These are phyloP conservation scores for Cochlearius cochlearius DNA, from an alignment of 2,113 vertebrate species.

Conservation along the genomic window DNA sequence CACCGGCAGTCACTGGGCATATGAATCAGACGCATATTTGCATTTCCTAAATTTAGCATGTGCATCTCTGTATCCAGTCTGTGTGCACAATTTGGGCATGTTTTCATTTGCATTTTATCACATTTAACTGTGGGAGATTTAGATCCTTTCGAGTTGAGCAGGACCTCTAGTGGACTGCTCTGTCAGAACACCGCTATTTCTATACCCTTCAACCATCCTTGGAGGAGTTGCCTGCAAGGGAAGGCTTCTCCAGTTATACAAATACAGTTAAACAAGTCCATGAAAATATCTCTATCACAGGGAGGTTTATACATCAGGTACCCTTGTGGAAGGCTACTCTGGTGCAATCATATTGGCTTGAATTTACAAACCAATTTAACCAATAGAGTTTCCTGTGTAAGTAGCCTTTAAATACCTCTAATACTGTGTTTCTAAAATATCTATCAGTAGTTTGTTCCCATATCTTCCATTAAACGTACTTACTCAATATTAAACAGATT, in stretches of 20 bases:
- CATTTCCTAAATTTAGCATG: slow-evolving; percentile 34
- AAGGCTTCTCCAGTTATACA: not conserved
- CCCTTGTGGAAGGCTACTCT: not conserved
- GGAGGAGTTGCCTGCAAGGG: not conserved
- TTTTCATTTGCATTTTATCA: not conserved
- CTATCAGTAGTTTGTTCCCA: not conserved
- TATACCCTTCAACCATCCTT: not conserved
- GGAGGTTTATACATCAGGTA: not conserved
- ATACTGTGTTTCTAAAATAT: not conserved
- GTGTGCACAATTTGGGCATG: not conserved
- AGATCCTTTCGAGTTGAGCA: not conserved
- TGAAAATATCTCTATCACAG: fast-evolving
- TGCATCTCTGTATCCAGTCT: not conserved
- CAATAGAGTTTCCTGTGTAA: not conserved
- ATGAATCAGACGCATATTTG: slow-evolving; percentile 26
- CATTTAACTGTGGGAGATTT: not conserved
- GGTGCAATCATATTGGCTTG: not conserved
- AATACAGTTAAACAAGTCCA: not conserved
- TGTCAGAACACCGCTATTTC: not conserved
- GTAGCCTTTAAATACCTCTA: not conserved
- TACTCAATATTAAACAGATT: fast-evolving
- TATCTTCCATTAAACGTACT: not conserved
- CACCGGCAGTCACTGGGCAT: not conserved
- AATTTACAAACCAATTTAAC: not conserved
- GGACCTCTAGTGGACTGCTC: slow-evolving; percentile 38